phyloP scores from a whole-genome alignment of 1,140 invertebrate species.

The Listronotus oregonensis region DNA sequence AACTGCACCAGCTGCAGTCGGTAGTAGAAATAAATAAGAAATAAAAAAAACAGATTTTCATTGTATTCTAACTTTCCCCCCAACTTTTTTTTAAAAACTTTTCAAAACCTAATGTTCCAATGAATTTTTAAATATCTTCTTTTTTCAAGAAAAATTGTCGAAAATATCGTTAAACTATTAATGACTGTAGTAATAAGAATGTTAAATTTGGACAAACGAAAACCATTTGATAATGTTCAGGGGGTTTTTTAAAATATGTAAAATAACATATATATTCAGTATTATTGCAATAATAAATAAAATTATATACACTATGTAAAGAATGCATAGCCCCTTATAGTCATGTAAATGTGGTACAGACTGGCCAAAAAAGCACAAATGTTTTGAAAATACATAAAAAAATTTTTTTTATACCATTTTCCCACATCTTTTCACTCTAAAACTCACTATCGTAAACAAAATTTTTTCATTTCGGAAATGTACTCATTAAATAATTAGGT shows the following conservation, averaged over 20 bases:
- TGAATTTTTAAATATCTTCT: constrained; percentile 1
- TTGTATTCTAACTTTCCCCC: not conserved
- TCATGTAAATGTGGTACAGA: constrained; percentile 16
- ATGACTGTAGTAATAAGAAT: not conserved
- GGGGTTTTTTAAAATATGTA: not conserved
- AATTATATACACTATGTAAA: constrained; percentile 20
- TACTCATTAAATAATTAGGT: no score
- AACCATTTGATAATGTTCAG: not conserved
- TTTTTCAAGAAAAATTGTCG: constrained; percentile 11
- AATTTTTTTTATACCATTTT: not conserved
- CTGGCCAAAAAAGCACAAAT: constrained; percentile 6
- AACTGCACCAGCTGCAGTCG: no score
- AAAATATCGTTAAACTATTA: constrained; percentile 5
- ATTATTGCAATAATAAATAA: not conserved
- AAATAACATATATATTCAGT: not conserved
- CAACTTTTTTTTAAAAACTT: not conserved
- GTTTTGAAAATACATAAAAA: not conserved
- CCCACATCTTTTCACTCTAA: no score
- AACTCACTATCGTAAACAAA: no score
- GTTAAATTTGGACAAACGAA: not conserved
- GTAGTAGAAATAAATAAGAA: no score
- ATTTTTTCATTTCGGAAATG: no score
- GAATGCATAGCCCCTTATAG: constrained; percentile 16
- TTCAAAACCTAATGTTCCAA: not conserved
- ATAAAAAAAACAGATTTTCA: no score